phyloP scores from a whole-genome alignment of 2,113 vertebrate genomes.

The Carassius gibelio region DNA sequence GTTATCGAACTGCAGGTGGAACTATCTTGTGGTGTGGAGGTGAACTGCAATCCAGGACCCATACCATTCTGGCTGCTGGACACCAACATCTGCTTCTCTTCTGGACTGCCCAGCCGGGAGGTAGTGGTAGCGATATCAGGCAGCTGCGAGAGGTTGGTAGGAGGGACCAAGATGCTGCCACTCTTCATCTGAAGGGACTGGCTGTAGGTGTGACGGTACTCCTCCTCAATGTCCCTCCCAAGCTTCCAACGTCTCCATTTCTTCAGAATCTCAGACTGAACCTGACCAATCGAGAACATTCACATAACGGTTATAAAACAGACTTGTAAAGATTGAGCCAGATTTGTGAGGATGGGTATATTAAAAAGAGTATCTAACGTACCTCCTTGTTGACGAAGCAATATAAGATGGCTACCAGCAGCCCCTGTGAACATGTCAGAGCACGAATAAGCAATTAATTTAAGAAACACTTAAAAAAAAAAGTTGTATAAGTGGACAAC shows the following conservation, averaged over 20 bases:
- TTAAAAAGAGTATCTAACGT: slow-evolving; percentile 43
- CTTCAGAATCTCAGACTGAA: slow-evolving; percentile 88
- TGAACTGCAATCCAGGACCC: slow-evolving; percentile 41
- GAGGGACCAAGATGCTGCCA: slow-evolving; percentile 62
- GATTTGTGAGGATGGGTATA: not conserved
- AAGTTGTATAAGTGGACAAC: too few species aligned
- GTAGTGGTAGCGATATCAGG: slow-evolving; percentile 60
- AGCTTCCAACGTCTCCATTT: slow-evolving; percentile 88
- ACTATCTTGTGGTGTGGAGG: slow-evolving; percentile 56
- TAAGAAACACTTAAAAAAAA: too few species aligned
- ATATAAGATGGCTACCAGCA: slow-evolving; percentile 96
- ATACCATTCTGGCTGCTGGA: slow-evolving; percentile 70
- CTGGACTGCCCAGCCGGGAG: slow-evolving; percentile 53
- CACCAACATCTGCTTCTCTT: slow-evolving; percentile 81
- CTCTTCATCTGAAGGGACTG: slow-evolving; percentile 73
- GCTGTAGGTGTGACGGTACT: slow-evolving; percentile 82
- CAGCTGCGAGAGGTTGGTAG: slow-evolving; percentile 60
- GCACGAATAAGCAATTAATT: slow-evolving; percentile 7
- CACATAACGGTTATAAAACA: not conserved
- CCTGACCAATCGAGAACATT: slow-evolving; percentile 70
- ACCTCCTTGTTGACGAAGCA: slow-evolving; percentile 99
- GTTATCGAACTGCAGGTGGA: slow-evolving; percentile 55
- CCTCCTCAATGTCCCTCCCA: slow-evolving; percentile 83
- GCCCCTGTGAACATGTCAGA: slow-evolving; percentile 78
- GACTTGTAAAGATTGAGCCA: not conserved